Evolutionary conservation across 2,888 invertebrate species (phyloP).

Genomic region (Aethes cnicana): DNA sequence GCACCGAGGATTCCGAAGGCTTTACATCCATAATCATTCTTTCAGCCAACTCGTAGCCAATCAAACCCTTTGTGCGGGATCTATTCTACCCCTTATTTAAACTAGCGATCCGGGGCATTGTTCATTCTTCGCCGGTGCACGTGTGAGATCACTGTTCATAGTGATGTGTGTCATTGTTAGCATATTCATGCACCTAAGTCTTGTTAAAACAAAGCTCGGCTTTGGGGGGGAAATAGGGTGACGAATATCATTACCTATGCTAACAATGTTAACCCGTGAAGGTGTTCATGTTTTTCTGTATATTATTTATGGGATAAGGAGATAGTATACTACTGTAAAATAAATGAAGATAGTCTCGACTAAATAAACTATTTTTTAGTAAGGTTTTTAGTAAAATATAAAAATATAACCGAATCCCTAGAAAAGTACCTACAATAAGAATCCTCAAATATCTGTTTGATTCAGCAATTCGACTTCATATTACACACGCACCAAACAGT

Average conservation of each 20-base stretch:
- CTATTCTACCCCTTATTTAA: slow-evolving; percentile 26
- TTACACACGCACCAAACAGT: no score
- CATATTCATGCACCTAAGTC: slow-evolving; percentile 29
- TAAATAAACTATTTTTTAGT: not conserved
- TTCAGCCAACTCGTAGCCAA: slow-evolving; percentile 27
- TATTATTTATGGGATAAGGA: not conserved
- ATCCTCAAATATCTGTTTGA: not conserved
- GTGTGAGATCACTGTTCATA: slow-evolving; percentile 24
- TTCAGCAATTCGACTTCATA: no score
- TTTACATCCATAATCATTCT: slow-evolving; percentile 29
- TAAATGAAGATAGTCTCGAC: no score
- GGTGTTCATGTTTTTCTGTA: slow-evolving; percentile 1
- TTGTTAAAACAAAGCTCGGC: slow-evolving; percentile 25
- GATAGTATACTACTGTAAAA: no score
- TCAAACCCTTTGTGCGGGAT: slow-evolving; percentile 27
- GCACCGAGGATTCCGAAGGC: slow-evolving; percentile 12
- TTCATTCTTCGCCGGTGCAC: slow-evolving; percentile 7
- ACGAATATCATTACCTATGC: slow-evolving; percentile 23
- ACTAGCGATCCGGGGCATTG: slow-evolving; percentile 26
- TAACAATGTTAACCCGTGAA: slow-evolving; percentile 7
- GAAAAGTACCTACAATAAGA: not conserved
- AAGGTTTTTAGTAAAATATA: not conserved
- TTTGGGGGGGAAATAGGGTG: slow-evolving; percentile 15
- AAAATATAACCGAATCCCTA: not conserved
- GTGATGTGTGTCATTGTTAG: slow-evolving; percentile 28